These are phyloP conservation scores for Todus mexicanus DNA, from an alignment of 2,797 vertebrate genomes.

Conservation along the genomic window DNA sequence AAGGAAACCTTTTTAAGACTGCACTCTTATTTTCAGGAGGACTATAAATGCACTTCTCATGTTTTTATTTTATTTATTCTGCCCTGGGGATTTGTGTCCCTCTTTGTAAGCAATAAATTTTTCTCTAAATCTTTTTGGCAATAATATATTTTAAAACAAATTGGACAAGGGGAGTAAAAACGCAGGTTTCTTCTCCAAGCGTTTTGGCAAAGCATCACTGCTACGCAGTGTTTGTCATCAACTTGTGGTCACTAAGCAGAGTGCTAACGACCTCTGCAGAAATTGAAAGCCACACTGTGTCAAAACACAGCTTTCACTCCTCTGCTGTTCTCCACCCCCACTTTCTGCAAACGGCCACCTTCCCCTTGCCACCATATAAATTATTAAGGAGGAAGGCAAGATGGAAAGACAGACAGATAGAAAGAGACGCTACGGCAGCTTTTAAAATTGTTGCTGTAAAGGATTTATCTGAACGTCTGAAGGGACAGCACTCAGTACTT, in stretches of 20 bases:
- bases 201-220: slow-evolving; percentile 63
- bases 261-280: slow-evolving; percentile 62
- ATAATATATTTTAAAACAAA: slow-evolving; percentile 71
- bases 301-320: slow-evolving; percentile 15
- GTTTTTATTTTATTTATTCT: slow-evolving; percentile 77
- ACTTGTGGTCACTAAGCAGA: slow-evolving; percentile 65
- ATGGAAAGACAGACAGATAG: slow-evolving; percentile 16
- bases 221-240: slow-evolving; percentile 47
- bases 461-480: slow-evolving; percentile 55
- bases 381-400: slow-evolving; percentile 32
- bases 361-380: slow-evolving; percentile 19
- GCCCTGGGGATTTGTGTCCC: slow-evolving; percentile 65
- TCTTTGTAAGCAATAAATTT: slow-evolving; percentile 73
- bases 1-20: slow-evolving; percentile 72
- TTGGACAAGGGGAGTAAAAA: slow-evolving; percentile 60
- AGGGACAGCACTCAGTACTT: slow-evolving; percentile 52
- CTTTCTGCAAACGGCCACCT: background rate
- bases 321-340: background rate
- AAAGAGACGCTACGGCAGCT: slow-evolving; percentile 38
- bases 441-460: slow-evolving; percentile 47
- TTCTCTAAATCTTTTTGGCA: slow-evolving; percentile 65
- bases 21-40: slow-evolving; percentile 71
- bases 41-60: slow-evolving; percentile 74
- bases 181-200: slow-evolving; percentile 38
- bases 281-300: slow-evolving; percentile 51